phyloP scores from a whole-genome alignment of 2,888 invertebrate species.

The Protophormia terraenovae region DNA sequence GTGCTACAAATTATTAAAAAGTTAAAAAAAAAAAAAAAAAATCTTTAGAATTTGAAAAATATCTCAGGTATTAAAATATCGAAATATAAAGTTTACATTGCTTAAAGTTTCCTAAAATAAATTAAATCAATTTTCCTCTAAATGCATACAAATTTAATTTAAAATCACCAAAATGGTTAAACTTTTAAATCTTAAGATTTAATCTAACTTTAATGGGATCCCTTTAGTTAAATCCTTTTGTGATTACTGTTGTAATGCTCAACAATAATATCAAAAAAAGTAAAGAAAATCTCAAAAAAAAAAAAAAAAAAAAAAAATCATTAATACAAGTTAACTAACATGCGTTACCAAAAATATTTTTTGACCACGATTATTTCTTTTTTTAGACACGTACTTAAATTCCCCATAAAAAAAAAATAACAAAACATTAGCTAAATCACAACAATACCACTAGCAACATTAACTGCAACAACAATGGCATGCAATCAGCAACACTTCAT shows the following conservation, averaged over 20 bases:
- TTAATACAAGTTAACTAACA: slow-evolving; percentile 49
- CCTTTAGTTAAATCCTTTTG: slow-evolving; percentile 29
- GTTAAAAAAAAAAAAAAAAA: too few relatives aligned
- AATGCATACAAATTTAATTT: too few relatives aligned
- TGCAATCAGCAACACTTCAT: slow-evolving; percentile 79
- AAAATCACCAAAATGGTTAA: not conserved
- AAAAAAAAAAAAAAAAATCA: slow-evolving; percentile 40
- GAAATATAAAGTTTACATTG: too few relatives aligned
- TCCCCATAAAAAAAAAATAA: slow-evolving; percentile 6
- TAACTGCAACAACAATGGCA: slow-evolving; percentile 73
- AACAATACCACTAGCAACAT: slow-evolving; percentile 24
- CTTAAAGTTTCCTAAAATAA: too few relatives aligned
- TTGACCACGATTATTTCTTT: slow-evolving; percentile 56
- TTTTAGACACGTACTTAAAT: slow-evolving; percentile 28
- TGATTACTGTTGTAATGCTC: not conserved
- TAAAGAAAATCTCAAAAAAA: not conserved
- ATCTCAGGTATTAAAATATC: too few relatives aligned
- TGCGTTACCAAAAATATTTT: slow-evolving; percentile 60
- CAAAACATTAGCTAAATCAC: slow-evolving; percentile 33
- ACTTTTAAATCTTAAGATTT: slow-evolving; percentile 21
- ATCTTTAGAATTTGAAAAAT: too few relatives aligned
- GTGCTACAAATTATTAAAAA: too few relatives aligned
- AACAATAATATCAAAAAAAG: slow-evolving; percentile 44
- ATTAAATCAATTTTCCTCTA: too few relatives aligned
- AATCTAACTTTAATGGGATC: slow-evolving; percentile 53